Base-by-base conservation (phyloP, 2,113 vertebrate genomes). In the Phoxinus phoxinus region DNA sequence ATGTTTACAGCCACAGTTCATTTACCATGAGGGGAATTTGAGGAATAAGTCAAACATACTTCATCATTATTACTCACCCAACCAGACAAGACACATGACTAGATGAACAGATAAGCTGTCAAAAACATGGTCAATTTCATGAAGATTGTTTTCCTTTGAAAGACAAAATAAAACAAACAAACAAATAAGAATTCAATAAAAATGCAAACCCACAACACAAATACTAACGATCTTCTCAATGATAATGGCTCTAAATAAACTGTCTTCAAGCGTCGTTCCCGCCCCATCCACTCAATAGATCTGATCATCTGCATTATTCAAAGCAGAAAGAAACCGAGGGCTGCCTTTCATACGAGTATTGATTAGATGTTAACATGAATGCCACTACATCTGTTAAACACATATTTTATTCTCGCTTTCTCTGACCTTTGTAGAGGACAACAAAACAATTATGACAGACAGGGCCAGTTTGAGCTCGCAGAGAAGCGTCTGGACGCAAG, bases 291-390 rank as follows among this genome's bases (percentile, higher is more conserved):
- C 48, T 83, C 81, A 72, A 72, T 56, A 71, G 11, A 83, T n/a
- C 65, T 19, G 30, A 83, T 73, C 81, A 83, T 83, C 81, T 83
- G 81, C 67, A 73, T 83, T 83, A 83, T 83, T 83, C 67, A 73
- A 71, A 71, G 67, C 65, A 82, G 65, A 83, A 83, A 82, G 65
- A 83, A 83, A 58, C 81, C 67, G 1, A 56, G 67, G 23, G 6
- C 81, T 72, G 30, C 51, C 67, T 72, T 83, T 83, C 81, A 72
- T 41, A 37, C 0, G 3, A 41, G 65, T 83, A 83, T 83, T 83
- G 81, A 83, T 83, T 83, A 71, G 67, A 58, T 25, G 23, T 58
- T 72, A 35, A 83, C 32, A 41, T 12, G 67, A 83, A 83, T 83
- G 67, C 81, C 81, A 41, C 65, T 71, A 56, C 48, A 56, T 72